Conservation (phyloP, 2,113 vertebrate genomes). For the Myodes glareolus region DNA sequence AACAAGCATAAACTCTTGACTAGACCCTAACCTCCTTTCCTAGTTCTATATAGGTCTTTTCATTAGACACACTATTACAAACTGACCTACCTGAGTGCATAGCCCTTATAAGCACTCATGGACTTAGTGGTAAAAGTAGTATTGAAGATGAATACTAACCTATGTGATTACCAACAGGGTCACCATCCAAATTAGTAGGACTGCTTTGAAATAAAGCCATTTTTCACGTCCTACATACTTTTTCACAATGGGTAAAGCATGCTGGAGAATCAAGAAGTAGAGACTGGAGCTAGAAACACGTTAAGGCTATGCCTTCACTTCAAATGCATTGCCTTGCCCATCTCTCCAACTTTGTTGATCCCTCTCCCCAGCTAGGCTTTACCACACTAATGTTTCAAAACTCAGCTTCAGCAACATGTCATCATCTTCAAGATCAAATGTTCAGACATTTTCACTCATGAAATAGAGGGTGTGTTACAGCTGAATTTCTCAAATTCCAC, state of each 20-base stretch:
- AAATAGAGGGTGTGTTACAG: background rate
- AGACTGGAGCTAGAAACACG: too few relatives aligned
- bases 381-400: background rate
- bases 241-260: background rate
- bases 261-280: background rate
- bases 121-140: background rate
- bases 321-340: too few relatives aligned
- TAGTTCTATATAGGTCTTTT: background rate
- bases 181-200: background rate
- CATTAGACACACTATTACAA: background rate
- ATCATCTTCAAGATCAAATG: too few relatives aligned
- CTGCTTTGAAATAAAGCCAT: background rate
- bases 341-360: background rate
- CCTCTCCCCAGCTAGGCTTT: background rate
- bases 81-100: background rate
- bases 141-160: background rate
- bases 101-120: background rate
- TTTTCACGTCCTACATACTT: background rate
- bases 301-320: background rate
- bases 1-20: background rate
- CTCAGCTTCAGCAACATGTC: too few relatives aligned
- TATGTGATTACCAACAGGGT: background rate
- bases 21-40: background rate
- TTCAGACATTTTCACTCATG: background rate
- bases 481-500: background rate